Conservation (phyloP, 2,888 invertebrate genomes). For the Aleiodes testaceus region DNA sequence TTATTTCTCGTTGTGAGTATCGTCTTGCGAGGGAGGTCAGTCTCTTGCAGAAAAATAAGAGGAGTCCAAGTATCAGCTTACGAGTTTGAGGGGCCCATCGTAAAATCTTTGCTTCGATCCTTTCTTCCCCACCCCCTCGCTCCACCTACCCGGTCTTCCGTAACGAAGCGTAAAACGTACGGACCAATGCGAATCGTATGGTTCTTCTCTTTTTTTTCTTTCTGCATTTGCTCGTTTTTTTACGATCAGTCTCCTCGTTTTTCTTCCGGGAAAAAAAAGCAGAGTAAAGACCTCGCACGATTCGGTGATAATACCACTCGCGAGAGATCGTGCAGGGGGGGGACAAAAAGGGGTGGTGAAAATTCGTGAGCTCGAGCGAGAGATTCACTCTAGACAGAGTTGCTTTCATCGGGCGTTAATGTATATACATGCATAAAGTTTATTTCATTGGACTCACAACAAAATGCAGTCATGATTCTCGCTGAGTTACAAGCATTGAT, state of each 20-base stretch:
- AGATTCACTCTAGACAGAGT: slow-evolving; percentile 37
- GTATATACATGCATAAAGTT: slow-evolving; percentile 35
- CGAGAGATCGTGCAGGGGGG: not conserved
- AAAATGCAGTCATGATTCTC: slow-evolving; percentile 17
- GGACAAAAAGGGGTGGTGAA: slow-evolving; percentile 19
- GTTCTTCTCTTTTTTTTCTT: slow-evolving; percentile 7
- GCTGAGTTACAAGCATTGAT: slow-evolving; percentile 49
- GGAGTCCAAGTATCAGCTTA: slow-evolving; percentile 42
- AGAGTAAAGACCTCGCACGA: slow-evolving; percentile 23
- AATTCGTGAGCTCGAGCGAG: slow-evolving; percentile 33
- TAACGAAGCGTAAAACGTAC: slow-evolving; percentile 47
- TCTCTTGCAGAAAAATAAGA: slow-evolving; percentile 32
- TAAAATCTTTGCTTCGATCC: slow-evolving; percentile 53
- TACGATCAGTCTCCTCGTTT: slow-evolving; percentile 32
- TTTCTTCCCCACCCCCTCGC: slow-evolving; percentile 26
- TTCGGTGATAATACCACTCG: slow-evolving; percentile 33
- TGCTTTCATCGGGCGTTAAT: slow-evolving; percentile 42
- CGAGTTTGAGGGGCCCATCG: slow-evolving; percentile 47
- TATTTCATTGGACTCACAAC: slow-evolving; percentile 26
- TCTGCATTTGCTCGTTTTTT: slow-evolving; percentile 37
- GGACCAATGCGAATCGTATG: slow-evolving; percentile 42
- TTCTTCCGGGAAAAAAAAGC: slow-evolving; percentile 13
- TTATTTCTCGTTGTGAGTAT: slow-evolving; percentile 3
- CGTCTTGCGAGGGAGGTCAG: slow-evolving; percentile 34
- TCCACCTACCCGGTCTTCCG: slow-evolving; percentile 40